Percentiles rank a stretch among this genome's conserved stretches.
These are phyloP conservation scores for Epizoanthus scotinus DNA, from an alignment of 92 coral and sea anemone species.

Conservation along the genomic window DNA sequence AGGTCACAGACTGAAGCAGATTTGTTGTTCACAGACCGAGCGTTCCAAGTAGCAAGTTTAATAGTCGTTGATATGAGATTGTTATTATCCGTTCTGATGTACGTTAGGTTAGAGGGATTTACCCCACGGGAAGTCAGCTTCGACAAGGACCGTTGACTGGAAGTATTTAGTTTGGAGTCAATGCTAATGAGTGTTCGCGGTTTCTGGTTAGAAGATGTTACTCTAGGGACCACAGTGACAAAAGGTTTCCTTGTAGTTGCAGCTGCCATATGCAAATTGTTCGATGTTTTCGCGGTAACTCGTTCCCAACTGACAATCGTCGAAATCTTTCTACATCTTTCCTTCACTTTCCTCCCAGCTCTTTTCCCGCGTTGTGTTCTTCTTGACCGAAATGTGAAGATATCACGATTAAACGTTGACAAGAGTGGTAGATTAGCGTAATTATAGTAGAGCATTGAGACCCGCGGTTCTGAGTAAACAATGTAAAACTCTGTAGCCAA, in stretches of 20 bases:
- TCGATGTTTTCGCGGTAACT: constrained; percentile 7
- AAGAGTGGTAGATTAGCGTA: neutral
- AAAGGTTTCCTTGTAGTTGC: constrained; percentile 1
- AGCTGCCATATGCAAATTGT: neutral
- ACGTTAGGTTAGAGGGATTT: too few species aligned
- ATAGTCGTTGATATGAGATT: too few species aligned
- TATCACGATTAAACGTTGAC: neutral
- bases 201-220: neutral
- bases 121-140: too few species aligned
- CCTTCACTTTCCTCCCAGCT: constrained; percentile 11
- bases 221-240: neutral
- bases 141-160: too few species aligned
- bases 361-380: neutral
- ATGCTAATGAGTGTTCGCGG: neutral
- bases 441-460: neutral
- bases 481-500: too few species aligned
- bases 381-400: neutral
- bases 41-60: too few species aligned
- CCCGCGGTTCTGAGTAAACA: too few species aligned
- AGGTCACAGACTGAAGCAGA: too few species aligned
- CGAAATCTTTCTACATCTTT: constrained; percentile 6
- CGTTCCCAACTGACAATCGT: neutral
- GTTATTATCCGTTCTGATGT: too few species aligned
- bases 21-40: too few species aligned
- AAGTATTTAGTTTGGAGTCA: too few species aligned